phyloP scores from a whole-genome alignment of 2,797 vertebrate species.

The Cryptoblepharus egeriae region DNA sequence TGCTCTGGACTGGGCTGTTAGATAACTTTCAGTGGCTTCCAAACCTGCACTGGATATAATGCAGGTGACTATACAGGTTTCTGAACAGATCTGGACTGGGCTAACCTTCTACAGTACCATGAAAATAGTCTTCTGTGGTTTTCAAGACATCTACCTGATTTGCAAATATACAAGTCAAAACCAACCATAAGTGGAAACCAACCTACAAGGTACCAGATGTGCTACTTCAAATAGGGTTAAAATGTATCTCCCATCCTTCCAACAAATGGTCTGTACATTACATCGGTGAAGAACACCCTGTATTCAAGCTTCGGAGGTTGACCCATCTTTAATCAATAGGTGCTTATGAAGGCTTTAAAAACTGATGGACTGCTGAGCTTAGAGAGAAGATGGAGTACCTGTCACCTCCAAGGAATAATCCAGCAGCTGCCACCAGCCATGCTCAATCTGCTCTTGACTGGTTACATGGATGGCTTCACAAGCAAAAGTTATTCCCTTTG shows the following conservation, averaged over 20 bases:
- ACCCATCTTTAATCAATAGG: slow-evolving; percentile 52
- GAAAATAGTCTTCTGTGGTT: neutral
- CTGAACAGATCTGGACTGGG: no score
- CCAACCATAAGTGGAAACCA: no score
- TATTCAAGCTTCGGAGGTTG: slow-evolving; percentile 42
- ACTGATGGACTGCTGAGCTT: slow-evolving; percentile 34
- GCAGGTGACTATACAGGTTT: no score
- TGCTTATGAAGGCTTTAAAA: slow-evolving; percentile 65
- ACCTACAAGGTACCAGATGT: no score
- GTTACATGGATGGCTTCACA: neutral
- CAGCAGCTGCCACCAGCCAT: slow-evolving; percentile 45
- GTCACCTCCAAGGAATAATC: slow-evolving; percentile 57
- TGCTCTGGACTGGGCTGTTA: no score
- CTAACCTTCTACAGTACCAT: neutral
- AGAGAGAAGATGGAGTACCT: slow-evolving; percentile 53
- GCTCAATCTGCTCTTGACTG: slow-evolving; percentile 54
- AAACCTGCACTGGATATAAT: no score
- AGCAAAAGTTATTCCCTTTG: slow-evolving; percentile 45
- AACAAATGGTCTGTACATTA: neutral
- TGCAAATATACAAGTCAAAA: no score
- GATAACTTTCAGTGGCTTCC: no score
- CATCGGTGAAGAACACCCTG: slow-evolving; percentile 28
- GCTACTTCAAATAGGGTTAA: neutral
- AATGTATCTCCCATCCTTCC: neutral
- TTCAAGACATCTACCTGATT: no score